Conservation (phyloP, 2,888 invertebrate species). For the Parnassius apollo region DNA sequence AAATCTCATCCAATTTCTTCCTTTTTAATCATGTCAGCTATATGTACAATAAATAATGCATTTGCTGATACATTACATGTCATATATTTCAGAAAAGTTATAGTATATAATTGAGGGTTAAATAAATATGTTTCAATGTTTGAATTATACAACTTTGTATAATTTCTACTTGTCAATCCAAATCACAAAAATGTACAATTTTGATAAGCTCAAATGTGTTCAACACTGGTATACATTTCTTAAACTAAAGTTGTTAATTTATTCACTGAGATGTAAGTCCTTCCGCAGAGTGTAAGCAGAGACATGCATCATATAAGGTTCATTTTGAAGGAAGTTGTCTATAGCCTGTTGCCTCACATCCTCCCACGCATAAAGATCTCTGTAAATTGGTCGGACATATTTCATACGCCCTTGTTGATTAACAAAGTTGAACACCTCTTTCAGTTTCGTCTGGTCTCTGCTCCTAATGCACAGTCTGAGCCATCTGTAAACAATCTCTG, state of each 20-base stretch:
- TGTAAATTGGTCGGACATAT: conserved; percentile 92
- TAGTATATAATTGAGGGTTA: not conserved
- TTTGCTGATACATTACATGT: too few relatives aligned
- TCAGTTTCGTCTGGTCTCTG: conserved; percentile 84
- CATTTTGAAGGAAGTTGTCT: conserved; percentile 85
- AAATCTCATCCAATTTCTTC: too few relatives aligned
- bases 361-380: conserved; percentile 91
- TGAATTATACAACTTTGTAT: too few relatives aligned
- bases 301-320: conserved; percentile 91
- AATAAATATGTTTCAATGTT: conserved; percentile 3
- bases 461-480: conserved; percentile 88
- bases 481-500: conserved; percentile 91
- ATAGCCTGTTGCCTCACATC: conserved; percentile 84
- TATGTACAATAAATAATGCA: too few relatives aligned
- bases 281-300: conserved; percentile 87
- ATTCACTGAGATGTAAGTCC: conserved; percentile 83
- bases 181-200: conserved; percentile 2
- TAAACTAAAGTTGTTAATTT: conserved; percentile 24
- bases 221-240: conserved; percentile 4
- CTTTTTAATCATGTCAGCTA: too few relatives aligned
- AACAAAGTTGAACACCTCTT: conserved; percentile 87
- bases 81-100: too few relatives aligned
- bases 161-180: too few relatives aligned
- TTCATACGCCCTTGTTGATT: conserved; percentile 95
- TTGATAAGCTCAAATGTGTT: conserved; percentile 8